A percentile compares a stretch with the other conserved stretches of the same genome.
These are phyloP conservation scores for Otolemur garnettii DNA, from an alignment of 2,113 vertebrate species.

Conservation along the genomic window DNA sequence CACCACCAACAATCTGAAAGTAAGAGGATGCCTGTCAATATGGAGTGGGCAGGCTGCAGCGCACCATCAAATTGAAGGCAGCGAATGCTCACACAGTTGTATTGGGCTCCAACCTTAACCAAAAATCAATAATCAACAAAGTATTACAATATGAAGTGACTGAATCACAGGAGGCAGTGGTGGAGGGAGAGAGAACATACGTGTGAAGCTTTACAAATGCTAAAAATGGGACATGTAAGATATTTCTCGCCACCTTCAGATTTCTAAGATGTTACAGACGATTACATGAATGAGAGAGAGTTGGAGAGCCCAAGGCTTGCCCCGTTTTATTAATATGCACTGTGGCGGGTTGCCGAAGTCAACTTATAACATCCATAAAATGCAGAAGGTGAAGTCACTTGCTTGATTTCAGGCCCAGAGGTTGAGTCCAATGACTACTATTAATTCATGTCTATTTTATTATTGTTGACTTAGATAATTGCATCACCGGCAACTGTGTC, in stretches of 20 bases:
- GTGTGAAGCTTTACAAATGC: not conserved
- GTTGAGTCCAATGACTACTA: not conserved
- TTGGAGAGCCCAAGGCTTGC: not conserved
- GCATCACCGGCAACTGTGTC: not conserved
- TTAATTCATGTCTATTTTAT: conserved; percentile 30
- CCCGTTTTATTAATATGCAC: conserved; percentile 12
- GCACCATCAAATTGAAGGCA: conserved; percentile 89
- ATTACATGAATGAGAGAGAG: conserved; percentile 1
- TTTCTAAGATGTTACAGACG: not conserved
- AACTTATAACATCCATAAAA: not conserved
- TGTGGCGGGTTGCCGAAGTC: conserved; percentile 20
- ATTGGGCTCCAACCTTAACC: conserved; percentile 87
- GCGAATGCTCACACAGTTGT: conserved; percentile 86
- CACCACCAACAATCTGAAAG: conserved; percentile 87
- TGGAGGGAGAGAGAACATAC: not conserved
- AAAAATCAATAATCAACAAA: conserved; percentile 90
- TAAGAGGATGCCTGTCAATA: conserved; percentile 89
- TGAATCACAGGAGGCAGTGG: conserved; percentile 77
- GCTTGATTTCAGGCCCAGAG: conserved; percentile 3
- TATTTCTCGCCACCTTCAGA: not conserved
- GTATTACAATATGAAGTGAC: conserved; percentile 89
- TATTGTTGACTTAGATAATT: not conserved
- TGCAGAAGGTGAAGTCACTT: not conserved
- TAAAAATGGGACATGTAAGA: not conserved
- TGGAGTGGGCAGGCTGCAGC: conserved; percentile 84